Percentiles rank a stretch among this genome's conserved stretches.
Conservation (phyloP, 2,113 vertebrate species). For the Phyllostomus hastatus region DNA sequence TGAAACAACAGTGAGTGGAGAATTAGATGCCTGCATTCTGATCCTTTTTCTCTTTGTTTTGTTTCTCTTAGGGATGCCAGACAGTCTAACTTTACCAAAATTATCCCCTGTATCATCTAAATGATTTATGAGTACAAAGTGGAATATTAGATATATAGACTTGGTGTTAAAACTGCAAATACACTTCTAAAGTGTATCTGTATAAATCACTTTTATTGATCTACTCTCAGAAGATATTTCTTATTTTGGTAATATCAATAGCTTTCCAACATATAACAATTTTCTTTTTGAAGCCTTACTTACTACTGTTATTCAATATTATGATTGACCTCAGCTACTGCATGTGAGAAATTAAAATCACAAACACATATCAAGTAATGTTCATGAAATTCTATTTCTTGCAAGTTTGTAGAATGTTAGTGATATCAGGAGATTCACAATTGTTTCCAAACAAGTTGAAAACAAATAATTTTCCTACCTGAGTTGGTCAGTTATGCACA, state of each 20-base stretch:
- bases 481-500: not conserved
- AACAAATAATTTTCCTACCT: not conserved
- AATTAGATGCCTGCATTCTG: not conserved
- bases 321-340: not conserved
- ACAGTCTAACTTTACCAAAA: not conserved
- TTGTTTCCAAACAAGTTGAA: not conserved
- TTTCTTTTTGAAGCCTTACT: not conserved
- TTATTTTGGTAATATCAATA: not conserved
- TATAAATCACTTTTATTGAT: not conserved
- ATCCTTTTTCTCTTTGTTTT: not conserved
- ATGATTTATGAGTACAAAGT: not conserved
- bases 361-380: not conserved
- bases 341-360: not conserved
- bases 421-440: not conserved
- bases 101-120: not conserved
- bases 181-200: not conserved
- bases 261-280: not conserved
- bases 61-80: not conserved
- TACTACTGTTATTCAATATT: not conserved
- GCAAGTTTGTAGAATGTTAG: not conserved
- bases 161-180: not conserved
- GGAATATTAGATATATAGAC: not conserved
- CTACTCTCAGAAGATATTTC: not conserved
- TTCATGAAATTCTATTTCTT: not conserved
- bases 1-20: not conserved